Base-by-base conservation (phyloP, 2,113 vertebrate genomes). In the Chaetodon auriga region DNA sequence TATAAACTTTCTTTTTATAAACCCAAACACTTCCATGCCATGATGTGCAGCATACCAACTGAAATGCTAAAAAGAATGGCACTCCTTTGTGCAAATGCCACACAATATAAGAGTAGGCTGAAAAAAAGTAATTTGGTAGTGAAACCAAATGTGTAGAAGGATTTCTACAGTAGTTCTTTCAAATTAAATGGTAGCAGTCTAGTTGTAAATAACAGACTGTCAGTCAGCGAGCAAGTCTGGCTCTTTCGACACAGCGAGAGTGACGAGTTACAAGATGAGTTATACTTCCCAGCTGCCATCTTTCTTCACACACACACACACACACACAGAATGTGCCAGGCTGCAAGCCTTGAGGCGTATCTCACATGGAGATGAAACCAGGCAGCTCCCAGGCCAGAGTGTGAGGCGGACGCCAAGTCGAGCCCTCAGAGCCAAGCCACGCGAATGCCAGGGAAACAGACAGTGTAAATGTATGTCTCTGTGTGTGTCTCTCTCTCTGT, bases 241-340 rank as follows among this genome's bases (percentile, higher is more conserved):
- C 41, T 74, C 79, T 86, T 75, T 88, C 72, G 23, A 61, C 87
- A 81, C 73, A 63, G 21, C 2, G 4, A 72, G 68, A 72, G 54
- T 54, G 84, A 90, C 25, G 72, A 89, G 70, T 77, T 87, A 60
- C 75, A 68, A 35, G 66, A 85, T 92, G 91, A 93, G 75, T 92
- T 90, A 92, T 86, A 68, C 49, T 63, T 86, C 84, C 80, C 83
- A 89, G 85, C 77, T 86, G 87, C 80, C 78, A 85, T 90, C 84
- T 85, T 79, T 74, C 68, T 53, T 58, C 23, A 58, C 66, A 53
- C 69, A 82, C 51, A 57, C 65, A 69, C 78, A 68, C 54, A 55
- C 68, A 73, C 49, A 43, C 49, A 73, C 76, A 68, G 35, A 51
- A 45, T 41, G 64, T 90, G 89, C 90, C 89, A 92, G 83, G 89